Conservation (phyloP, 2,113 vertebrate species). For the Alosa alosa region DNA sequence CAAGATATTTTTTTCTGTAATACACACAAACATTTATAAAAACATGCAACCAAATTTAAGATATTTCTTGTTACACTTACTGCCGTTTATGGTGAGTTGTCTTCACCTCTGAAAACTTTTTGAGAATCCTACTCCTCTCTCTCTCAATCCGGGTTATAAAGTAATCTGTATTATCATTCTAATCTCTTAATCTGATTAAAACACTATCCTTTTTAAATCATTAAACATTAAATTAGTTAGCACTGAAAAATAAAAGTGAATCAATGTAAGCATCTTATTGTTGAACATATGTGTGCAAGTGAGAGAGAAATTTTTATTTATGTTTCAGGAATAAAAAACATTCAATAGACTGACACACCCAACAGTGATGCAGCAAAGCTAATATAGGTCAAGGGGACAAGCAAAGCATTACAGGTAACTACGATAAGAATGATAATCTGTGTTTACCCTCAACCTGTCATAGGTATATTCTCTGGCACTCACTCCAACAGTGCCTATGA, state of each 20-base stretch:
- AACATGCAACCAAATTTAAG: conserved; percentile 13
- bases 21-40: background rate
- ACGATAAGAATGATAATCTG: conserved; percentile 67
- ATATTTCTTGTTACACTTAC: conserved; percentile 57
- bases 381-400: conserved; percentile 51
- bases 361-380: background rate
- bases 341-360: background rate
- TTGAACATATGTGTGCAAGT: background rate
- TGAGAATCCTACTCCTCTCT: conserved; percentile 64
- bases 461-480: conserved; percentile 20
- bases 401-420: conserved; percentile 48
- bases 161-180: conserved; percentile 76
- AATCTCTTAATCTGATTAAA: conserved; percentile 85
- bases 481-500: background rate
- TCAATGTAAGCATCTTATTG: background rate
- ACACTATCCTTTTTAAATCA: conserved; percentile 18
- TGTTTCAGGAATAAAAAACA: background rate
- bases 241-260: background rate
- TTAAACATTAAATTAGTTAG: background rate
- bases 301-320: background rate
- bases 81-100: conserved; percentile 53
- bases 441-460: conserved; percentile 69
- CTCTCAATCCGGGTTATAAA: conserved; percentile 81
- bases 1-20: background rate
- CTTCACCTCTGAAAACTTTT: conserved; percentile 55